Evolutionary conservation across 2,797 vertebrate species (phyloP).

Genomic region (Xenopus petersii): DNA sequence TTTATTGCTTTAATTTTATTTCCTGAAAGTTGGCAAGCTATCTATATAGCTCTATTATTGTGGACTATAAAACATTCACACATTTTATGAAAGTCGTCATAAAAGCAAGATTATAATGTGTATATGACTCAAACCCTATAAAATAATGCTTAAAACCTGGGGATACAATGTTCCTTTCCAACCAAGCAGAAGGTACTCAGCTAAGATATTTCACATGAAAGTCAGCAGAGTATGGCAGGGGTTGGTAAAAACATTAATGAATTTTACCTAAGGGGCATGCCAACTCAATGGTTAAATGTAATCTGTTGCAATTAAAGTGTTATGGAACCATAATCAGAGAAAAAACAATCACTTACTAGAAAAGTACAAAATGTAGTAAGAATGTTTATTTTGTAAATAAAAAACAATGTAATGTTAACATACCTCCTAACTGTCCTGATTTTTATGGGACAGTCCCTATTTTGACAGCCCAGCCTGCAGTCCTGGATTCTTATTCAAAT

Average conservation of each 20-base stretch:
- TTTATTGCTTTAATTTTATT: constrained; percentile 51
- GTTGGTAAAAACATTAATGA: constrained; percentile 29
- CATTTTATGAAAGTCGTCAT: constrained; percentile 46
- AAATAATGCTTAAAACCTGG: constrained; percentile 39
- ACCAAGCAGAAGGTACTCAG: constrained; percentile 15
- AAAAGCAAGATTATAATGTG: constrained; percentile 45
- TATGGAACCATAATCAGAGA: not conserved
- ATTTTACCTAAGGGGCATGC: constrained; percentile 25
- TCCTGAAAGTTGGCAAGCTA: constrained; percentile 46
- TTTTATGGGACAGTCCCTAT: too few species aligned
- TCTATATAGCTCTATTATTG: constrained; percentile 45
- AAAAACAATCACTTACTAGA: not conserved
- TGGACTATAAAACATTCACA: constrained; percentile 45
- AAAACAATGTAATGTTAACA: too few species aligned
- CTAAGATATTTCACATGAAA: constrained; percentile 32
- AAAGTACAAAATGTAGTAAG: not conserved
- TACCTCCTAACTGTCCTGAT: too few species aligned
- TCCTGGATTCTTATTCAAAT: too few species aligned
- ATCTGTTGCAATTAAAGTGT: not conserved
- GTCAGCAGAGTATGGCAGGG: constrained; percentile 20
- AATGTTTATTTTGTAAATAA: not conserved
- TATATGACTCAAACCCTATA: constrained; percentile 42
- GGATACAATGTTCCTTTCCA: constrained; percentile 40
- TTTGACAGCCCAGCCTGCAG: too few species aligned
- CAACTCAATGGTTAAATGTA: not conserved